These are phyloP conservation scores for Lycaon pictus DNA, from an alignment of 2,113 vertebrate species.

Conservation along the genomic window DNA sequence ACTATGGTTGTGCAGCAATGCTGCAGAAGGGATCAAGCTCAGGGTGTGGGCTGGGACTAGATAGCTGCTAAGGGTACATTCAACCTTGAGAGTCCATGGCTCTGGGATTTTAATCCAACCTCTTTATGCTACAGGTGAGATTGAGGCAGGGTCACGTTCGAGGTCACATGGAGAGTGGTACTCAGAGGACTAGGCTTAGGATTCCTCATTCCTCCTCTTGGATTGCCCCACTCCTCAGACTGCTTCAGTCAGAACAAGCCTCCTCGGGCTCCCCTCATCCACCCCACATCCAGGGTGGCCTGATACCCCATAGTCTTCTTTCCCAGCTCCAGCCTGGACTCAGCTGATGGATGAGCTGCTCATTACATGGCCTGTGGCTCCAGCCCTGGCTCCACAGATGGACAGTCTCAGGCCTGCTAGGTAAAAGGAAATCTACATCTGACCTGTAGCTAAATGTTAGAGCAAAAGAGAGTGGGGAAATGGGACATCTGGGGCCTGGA, in stretches of 20 bases:
- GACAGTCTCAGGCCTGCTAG: slow-evolving; percentile 53
- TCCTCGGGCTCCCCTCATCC: slow-evolving; percentile 15
- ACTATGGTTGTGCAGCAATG: not conserved
- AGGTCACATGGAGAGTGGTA: not conserved
- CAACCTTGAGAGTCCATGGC: not conserved
- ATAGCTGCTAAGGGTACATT: not conserved
- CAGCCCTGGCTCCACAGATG: slow-evolving; percentile 50
- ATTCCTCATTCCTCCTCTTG: not conserved
- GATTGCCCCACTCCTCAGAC: slow-evolving; percentile 19
- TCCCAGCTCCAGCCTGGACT: slow-evolving; percentile 30
- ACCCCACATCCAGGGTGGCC: slow-evolving; percentile 62
- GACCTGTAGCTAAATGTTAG: slow-evolving; percentile 55
- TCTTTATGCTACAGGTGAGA: not conserved
- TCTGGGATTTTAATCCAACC: not conserved
- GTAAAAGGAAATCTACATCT: slow-evolving; percentile 62
- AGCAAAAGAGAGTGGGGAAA: slow-evolving; percentile 16
- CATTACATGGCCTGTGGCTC: not conserved
- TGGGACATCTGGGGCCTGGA: not conserved
- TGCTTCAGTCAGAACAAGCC: slow-evolving; percentile 52
- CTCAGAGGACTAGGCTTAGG: slow-evolving; percentile 9
- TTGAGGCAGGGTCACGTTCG: not conserved
- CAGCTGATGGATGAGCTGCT: slow-evolving; percentile 62
- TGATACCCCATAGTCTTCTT: slow-evolving; percentile 32
- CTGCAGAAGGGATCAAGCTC: not conserved
- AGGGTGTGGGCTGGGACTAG: not conserved